Percentiles rank a stretch among this genome's conserved stretches.
Conservation (phyloP, 2,113 vertebrate genomes). For the Tympanuchus pallidicinctus region DNA sequence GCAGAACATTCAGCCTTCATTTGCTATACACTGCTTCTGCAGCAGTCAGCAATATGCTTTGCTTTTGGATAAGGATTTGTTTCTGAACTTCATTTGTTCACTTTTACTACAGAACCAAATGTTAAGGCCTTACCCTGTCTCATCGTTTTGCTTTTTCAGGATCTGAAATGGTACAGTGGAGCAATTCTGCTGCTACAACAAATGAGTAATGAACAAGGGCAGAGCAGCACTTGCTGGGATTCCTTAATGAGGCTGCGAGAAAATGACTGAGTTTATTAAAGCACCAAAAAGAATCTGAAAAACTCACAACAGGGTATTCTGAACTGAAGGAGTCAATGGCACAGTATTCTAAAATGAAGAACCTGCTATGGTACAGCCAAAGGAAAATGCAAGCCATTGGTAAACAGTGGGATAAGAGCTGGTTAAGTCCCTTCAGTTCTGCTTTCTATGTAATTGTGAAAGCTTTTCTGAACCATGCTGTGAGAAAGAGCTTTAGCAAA, state of each 20-base stretch:
- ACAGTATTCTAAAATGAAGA: neutral
- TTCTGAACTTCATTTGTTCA: neutral
- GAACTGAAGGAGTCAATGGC: neutral
- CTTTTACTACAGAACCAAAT: neutral
- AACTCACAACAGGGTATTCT: neutral
- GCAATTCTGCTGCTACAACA: constrained; percentile 7
- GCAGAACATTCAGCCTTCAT: neutral
- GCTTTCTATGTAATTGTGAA: constrained; percentile 1
- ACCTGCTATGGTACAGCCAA: neutral
- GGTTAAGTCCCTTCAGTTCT: neutral
- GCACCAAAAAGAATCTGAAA: neutral
- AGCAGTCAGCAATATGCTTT: neutral
- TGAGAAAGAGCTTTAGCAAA: neutral
- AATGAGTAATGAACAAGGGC: neutral
- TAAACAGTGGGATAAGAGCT: neutral
- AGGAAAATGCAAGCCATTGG: neutral
- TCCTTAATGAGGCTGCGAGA: neutral
- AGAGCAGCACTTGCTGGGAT: neutral
- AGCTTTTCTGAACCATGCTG: neutral
- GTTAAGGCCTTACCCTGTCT: neutral
- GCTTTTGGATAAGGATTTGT: neutral
- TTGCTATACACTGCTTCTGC: neutral
- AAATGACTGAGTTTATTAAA: neutral
- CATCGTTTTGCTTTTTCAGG: neutral
- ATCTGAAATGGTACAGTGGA: neutral